Base-by-base conservation (phyloP, 2,113 vertebrate genomes). In the Scomber colias region DNA sequence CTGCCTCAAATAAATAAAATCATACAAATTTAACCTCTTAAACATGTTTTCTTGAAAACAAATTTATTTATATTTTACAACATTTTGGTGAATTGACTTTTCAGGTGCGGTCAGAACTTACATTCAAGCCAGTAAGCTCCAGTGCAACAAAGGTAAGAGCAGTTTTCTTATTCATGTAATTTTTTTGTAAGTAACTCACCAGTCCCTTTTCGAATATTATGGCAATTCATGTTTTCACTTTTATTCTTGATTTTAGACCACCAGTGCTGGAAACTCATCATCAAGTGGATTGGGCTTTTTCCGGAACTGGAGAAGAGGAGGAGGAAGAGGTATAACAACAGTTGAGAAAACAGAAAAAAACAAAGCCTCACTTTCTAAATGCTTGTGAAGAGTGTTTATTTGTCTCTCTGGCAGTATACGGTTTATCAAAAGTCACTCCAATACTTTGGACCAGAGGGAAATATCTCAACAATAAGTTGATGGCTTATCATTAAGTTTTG, bases 171-270 rank as follows among this genome's bases (percentile, higher is more conserved):
- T 9, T 40, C 35, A 35, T 35, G 35, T 40, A 7, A 55, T 21
- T 11, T 14, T 49, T 49, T 40, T 75, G 49, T 30, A 21, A 14
- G 10, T 1, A 16, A 3, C 5, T 40, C 8, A 13, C 9, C n/a
- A 17, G 49, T 65, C 3, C 3, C 21, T 21, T 40, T 51, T 64
- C 5, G 16, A 17, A 49, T 35, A 3, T 57, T 45, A 2, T 24
- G 6, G 3, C 55, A 6, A 56, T 17, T 59, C n/a, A 45, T 46
- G 21, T 35, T 54, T 59, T 62, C 10, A 15, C 5, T 1, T 5
- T 65, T 40, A 19, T 12, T 75, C 1, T 40, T 24, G 17, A 40
- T 70, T 78, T 60, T 31, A 91, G 90, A 93, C 55, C 73, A 89
- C 84, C 54, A 85, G 65, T 11, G 59, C 16, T 68, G 86, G 71